Evolutionary conservation across 2,113 vertebrate species (phyloP).

Genomic region (Campylomormyrus tamandua): DNA sequence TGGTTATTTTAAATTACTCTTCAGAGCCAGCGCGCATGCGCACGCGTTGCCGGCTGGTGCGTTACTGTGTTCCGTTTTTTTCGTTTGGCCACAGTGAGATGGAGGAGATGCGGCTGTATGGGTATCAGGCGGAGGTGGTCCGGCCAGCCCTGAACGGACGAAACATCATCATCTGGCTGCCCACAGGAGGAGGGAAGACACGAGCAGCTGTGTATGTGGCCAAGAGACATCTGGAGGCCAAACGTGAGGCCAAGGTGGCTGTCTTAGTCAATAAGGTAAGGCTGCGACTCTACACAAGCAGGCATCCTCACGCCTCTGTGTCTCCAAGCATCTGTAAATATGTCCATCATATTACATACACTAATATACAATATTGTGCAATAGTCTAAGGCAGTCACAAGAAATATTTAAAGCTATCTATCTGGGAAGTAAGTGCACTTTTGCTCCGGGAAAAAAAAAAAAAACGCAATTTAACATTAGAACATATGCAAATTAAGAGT

Average conservation of each 20-base stretch:
- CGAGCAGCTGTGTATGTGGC: slow-evolving; percentile 70
- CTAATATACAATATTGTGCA: neutral
- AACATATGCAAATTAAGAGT: neutral
- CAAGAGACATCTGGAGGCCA: slow-evolving; percentile 66
- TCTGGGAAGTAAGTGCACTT: neutral
- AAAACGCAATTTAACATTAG: neutral
- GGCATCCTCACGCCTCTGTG: neutral
- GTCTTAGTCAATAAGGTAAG: slow-evolving; percentile 75
- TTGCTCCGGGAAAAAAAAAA: neutral
- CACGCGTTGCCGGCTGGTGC: too few species aligned
- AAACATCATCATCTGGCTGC: slow-evolving; percentile 72
- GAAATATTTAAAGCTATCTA: neutral
- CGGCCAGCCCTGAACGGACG: slow-evolving; percentile 64
- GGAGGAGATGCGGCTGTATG: slow-evolving; percentile 58
- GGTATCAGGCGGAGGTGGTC: slow-evolving; percentile 71
- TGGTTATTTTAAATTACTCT: neutral
- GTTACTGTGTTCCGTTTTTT: neutral
- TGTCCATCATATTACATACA: neutral
- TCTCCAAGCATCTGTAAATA: neutral
- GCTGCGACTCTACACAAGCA: neutral
- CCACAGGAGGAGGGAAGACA: slow-evolving; percentile 75
- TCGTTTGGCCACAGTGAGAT: neutral
- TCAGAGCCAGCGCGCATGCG: neutral
- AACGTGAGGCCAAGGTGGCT: slow-evolving; percentile 61
- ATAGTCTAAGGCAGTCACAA: neutral